Conservation (phyloP, 1,140 invertebrate species). For the Melipona quadrifasciata region DNA sequence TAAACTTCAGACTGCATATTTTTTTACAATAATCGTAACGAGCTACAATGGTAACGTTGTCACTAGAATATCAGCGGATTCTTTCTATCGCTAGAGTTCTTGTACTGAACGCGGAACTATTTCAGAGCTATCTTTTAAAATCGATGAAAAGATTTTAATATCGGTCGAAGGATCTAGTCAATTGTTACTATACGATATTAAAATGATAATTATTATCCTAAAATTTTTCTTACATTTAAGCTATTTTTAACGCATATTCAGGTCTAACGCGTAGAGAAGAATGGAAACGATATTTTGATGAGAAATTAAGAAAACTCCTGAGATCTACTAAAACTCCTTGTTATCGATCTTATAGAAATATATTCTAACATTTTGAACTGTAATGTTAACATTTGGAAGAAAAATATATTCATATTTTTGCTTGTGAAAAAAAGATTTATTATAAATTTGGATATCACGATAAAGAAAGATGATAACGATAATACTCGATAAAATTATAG, state of each 20-base stretch:
- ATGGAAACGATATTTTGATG: neutral
- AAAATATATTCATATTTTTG: neutral
- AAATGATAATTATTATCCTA: neutral
- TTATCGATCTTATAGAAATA: conserved; percentile 15
- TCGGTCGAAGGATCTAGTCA: neutral
- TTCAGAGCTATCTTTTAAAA: neutral
- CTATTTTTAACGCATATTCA: neutral
- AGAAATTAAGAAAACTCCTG: neutral
- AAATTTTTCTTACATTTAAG: conserved; percentile 12
- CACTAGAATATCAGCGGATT: neutral
- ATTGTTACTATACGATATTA: neutral
- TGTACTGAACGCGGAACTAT: neutral
- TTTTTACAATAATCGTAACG: neutral
- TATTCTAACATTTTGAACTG: conserved; percentile 3
- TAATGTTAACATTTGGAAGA: neutral
- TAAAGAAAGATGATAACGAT: neutral
- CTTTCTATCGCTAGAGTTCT: neutral
- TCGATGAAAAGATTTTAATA: neutral
- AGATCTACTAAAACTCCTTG: conserved; percentile 5
- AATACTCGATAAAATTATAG: neutral
- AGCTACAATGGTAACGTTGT: neutral
- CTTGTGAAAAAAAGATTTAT: neutral
- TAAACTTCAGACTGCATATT: neutral
- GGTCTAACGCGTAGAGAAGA: neutral
- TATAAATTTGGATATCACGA: neutral